Conservation (phyloP, 2,888 invertebrate genomes). For the Acanthoscelides obtectus region DNA sequence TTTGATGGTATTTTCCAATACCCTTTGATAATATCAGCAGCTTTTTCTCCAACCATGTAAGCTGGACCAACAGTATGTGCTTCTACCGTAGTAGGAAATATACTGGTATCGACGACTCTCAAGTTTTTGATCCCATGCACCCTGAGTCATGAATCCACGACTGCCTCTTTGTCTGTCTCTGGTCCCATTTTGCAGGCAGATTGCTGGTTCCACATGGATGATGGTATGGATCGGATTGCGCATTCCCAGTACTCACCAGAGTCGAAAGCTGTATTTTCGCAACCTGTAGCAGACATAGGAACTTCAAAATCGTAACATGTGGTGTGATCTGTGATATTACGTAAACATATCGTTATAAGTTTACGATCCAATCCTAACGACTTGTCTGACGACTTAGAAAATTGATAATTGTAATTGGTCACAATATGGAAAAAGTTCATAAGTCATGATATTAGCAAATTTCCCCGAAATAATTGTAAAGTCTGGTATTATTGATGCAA, state of each 20-base stretch:
- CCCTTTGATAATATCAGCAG: slow-evolving; percentile 57
- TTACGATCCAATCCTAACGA: too few relatives aligned
- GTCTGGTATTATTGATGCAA: too few relatives aligned
- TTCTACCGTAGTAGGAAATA: slow-evolving; percentile 62
- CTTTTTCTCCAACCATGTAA: slow-evolving; percentile 70
- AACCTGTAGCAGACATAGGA: slow-evolving; percentile 11
- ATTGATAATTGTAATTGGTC: too few relatives aligned
- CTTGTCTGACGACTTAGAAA: too few relatives aligned
- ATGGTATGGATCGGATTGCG: slow-evolving; percentile 50
- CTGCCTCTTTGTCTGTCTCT: slow-evolving; percentile 40
- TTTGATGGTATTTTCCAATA: slow-evolving; percentile 45
- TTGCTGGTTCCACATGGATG: slow-evolving; percentile 55
- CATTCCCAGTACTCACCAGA: slow-evolving; percentile 67
- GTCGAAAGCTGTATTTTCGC: slow-evolving; percentile 44
- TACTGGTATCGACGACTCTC: slow-evolving; percentile 63
- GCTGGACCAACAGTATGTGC: slow-evolving; percentile 65
- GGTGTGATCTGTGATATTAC: too few relatives aligned
- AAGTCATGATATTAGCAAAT: too few relatives aligned
- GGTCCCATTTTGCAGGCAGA: slow-evolving; percentile 56
- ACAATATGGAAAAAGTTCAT: too few relatives aligned
- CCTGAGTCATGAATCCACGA: slow-evolving; percentile 31
- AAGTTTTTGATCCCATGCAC: slow-evolving; percentile 56
- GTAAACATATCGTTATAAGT: too few relatives aligned
- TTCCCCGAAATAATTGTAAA: too few relatives aligned
- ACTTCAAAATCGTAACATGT: neutral